Evolutionary conservation across 1,140 invertebrate species (phyloP).

Genomic region (Aphelinus atriplicis): DNA sequence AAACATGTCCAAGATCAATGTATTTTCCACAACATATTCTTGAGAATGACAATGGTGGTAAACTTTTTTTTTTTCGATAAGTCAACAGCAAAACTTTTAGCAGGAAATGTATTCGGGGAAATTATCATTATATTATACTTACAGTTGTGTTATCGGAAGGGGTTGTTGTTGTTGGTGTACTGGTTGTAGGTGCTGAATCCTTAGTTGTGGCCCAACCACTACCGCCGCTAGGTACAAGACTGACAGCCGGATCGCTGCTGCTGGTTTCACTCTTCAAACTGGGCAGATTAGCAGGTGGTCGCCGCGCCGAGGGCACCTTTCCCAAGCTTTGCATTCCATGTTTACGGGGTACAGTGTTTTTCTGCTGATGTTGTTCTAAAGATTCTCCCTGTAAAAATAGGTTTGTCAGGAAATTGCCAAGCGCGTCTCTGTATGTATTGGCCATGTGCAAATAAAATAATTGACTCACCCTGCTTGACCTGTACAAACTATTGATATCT

Average conservation of each 20-base stretch:
- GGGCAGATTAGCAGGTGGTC: slow-evolving; percentile 95
- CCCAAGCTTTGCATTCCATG: slow-evolving; percentile 99
- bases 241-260: slow-evolving; percentile 79
- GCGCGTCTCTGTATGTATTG: too few species aligned
- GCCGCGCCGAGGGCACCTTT: slow-evolving; percentile 94
- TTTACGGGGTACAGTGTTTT: slow-evolving; percentile 89
- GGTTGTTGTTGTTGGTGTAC: slow-evolving; percentile 60
- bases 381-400: slow-evolving; percentile 78
- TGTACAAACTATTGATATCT: slow-evolving; percentile 97
- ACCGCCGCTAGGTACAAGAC: slow-evolving; percentile 78
- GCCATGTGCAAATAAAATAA: neutral
- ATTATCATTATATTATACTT: slow-evolving; percentile 31
- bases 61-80: too few species aligned
- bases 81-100: too few species aligned
- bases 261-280: slow-evolving; percentile 95
- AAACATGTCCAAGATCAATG: too few species aligned
- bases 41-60: too few species aligned
- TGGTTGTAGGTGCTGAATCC: slow-evolving; percentile 59
- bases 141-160: slow-evolving; percentile 57
- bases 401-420: too few species aligned
- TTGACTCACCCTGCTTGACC: slow-evolving; percentile 81
- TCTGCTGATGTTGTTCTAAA: slow-evolving; percentile 85
- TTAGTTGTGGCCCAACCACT: slow-evolving; percentile 76
- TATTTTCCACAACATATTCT: too few species aligned
- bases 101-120: too few species aligned